Conservation (phyloP, 2,113 vertebrate genomes). For the Oreochromis tanganicae region DNA sequence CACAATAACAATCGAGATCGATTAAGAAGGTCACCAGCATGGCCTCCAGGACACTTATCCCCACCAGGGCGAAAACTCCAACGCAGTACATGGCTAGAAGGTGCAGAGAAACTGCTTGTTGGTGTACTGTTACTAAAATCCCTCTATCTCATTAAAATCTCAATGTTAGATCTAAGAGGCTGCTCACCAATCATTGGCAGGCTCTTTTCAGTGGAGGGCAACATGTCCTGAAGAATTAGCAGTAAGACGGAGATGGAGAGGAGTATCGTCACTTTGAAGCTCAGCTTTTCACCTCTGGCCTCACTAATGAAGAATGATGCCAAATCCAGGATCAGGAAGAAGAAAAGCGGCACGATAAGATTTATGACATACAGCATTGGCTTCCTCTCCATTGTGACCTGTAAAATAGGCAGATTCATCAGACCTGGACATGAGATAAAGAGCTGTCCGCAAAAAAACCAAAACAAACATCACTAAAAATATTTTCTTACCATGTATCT, state of each 20-base stretch:
- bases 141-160: background rate
- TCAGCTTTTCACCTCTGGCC: constrained; percentile 67
- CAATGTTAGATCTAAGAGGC: fast-evolving
- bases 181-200: constrained; percentile 74
- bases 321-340: constrained; percentile 74
- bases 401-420: background rate
- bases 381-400: constrained; percentile 70
- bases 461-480: fast-evolving
- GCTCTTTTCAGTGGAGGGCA: constrained; percentile 72
- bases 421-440: background rate
- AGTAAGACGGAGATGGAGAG: constrained; percentile 78
- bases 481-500: background rate
- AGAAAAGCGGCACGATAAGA: constrained; percentile 69
- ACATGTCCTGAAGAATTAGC: constrained; percentile 76
- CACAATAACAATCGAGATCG: background rate
- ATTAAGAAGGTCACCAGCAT: constrained; percentile 62
- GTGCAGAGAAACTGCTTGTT: background rate
- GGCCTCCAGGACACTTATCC: constrained; percentile 69
- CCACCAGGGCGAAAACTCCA: constrained; percentile 67
- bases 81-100: constrained; percentile 66
- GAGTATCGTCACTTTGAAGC: constrained; percentile 77
- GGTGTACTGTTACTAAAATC: fast-evolving
- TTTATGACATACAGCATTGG: constrained; percentile 72
- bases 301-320: constrained; percentile 67
- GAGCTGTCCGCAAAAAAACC: background rate